Percentiles rank a stretch among this genome's conserved stretches.
Conservation (phyloP, 2,888 invertebrate genomes). For the Tinea trinotella region DNA sequence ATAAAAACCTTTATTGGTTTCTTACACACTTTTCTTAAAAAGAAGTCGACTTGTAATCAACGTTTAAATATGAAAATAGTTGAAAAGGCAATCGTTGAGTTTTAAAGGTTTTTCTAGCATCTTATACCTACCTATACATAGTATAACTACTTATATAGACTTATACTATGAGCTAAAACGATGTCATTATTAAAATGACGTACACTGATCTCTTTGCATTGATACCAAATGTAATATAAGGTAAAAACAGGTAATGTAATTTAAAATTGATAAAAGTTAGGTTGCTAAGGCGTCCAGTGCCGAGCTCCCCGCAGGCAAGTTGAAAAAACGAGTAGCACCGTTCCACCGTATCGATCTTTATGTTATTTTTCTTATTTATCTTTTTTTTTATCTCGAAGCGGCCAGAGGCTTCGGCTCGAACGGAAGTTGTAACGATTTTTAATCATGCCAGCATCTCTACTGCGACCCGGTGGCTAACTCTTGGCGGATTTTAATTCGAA, state of each 20-base stretch:
- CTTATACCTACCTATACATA: neutral
- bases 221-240: no score
- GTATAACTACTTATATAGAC: neutral
- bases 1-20: no score
- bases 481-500: neutral
- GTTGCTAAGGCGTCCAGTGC: neutral
- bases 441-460: slow-evolving; percentile 66
- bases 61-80: neutral
- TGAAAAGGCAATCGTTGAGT: neutral
- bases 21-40: neutral
- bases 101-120: neutral
- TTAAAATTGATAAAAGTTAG: neutral
- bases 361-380: slow-evolving; percentile 67
- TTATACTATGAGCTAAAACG: no score
- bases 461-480: slow-evolving; percentile 23
- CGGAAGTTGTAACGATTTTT: slow-evolving; percentile 72
- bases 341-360: slow-evolving; percentile 66
- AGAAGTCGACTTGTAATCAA: neutral
- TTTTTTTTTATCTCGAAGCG: slow-evolving; percentile 65
- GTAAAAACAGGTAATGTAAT: no score
- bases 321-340: slow-evolving; percentile 65
- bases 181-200: no score
- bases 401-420: slow-evolving; percentile 55
- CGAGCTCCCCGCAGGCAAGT: neutral
- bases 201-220: no score